Evolutionary conservation across 2,888 invertebrate genomes (phyloP).

Genomic region (Macrophya alboannulata): DNA sequence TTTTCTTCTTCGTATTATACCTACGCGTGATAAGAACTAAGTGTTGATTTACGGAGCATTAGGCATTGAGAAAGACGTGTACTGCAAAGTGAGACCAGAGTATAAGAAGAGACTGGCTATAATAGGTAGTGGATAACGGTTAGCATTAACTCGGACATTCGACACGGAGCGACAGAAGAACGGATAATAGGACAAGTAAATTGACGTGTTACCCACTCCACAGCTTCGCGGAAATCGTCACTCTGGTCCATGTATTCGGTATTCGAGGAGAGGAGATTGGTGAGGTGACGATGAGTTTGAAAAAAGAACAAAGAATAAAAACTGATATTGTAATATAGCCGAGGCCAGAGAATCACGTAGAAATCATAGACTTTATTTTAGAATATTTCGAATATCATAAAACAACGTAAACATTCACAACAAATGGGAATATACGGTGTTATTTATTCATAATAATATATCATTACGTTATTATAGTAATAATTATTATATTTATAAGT

Average conservation of each 20-base stretch:
- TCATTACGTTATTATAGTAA: constrained; percentile 62
- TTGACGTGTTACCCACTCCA: constrained; percentile 57
- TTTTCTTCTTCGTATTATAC: not conserved
- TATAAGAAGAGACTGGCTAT: constrained; percentile 12
- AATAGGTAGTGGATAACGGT: constrained; percentile 44
- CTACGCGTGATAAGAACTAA: constrained; percentile 23
- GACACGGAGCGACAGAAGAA: constrained; percentile 60
- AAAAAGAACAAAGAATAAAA: not conserved
- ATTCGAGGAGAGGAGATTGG: no score
- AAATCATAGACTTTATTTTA: constrained; percentile 76
- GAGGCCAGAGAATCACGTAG: constrained; percentile 62
- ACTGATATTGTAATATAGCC: not conserved
- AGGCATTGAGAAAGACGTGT: constrained; percentile 41
- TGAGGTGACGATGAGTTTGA: not conserved
- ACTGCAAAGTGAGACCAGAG: constrained; percentile 27
- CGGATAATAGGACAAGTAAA: not conserved
- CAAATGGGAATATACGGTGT: constrained; percentile 71
- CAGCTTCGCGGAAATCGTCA: constrained; percentile 53
- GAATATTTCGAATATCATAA: constrained; percentile 75
- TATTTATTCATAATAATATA: constrained; percentile 60
- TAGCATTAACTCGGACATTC: constrained; percentile 24
- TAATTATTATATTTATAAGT: constrained; percentile 70
- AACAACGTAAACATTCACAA: constrained; percentile 77
- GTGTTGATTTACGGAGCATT: constrained; percentile 41
- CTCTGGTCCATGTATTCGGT: constrained; percentile 62